Percentiles rank a stretch among this genome's conserved stretches.
phyloP scores from a whole-genome alignment of 2,797 vertebrate genomes.

The Heterohyrax brucei region DNA sequence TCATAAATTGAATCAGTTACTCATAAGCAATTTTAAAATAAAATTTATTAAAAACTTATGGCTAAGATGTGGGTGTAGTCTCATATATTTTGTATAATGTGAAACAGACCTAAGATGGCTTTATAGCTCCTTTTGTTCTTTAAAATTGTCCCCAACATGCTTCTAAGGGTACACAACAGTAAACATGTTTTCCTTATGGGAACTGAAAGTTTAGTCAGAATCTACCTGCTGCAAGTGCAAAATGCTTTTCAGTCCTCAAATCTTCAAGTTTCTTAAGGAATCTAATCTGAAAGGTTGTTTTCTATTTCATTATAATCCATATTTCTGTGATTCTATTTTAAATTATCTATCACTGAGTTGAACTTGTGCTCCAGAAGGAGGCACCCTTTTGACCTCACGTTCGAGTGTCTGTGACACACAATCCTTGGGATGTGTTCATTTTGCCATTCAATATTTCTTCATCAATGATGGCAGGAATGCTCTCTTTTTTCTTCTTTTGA shows the following conservation, averaged over 20 bases:
- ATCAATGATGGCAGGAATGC: not conserved
- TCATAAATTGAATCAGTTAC: slow-evolving; percentile 31
- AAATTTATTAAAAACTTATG: slow-evolving; percentile 6
- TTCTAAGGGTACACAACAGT: not conserved
- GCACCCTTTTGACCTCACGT: not conserved
- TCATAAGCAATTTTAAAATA: not conserved
- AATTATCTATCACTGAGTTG: not conserved
- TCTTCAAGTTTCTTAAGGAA: not conserved
- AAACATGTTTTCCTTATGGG: not conserved
- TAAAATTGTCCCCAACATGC: not conserved
- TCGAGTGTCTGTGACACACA: not conserved
- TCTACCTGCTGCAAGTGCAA: not conserved
- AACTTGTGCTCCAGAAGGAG: not conserved
- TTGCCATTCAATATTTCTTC: not conserved
- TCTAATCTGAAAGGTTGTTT: not conserved
- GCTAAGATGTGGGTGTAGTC: not conserved
- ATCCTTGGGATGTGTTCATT: not conserved
- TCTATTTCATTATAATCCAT: slow-evolving; percentile 33
- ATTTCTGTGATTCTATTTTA: slow-evolving; percentile 7
- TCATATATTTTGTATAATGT: not conserved
- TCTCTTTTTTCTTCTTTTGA: not conserved
- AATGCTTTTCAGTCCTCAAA: not conserved
- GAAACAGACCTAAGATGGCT: not conserved
- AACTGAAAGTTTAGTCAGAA: not conserved
- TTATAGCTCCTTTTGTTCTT: not conserved